A percentile compares a stretch with the other conserved stretches of the same genome.
Evolutionary conservation across 2,888 invertebrate species (phyloP).

Genomic region (Meteorus colon): DNA sequence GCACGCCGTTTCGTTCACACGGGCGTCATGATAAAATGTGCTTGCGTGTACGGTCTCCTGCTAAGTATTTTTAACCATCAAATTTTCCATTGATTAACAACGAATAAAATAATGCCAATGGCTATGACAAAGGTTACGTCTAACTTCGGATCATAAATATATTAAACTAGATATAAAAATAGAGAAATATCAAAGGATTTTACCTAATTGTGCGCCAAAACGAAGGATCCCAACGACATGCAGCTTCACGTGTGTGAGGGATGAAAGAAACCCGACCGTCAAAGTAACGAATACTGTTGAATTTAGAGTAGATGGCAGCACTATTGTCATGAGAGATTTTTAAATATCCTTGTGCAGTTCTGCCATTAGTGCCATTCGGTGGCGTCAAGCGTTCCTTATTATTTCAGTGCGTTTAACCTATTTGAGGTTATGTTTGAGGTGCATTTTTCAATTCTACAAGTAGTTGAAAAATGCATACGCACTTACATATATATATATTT

Average conservation of each 20-base stretch:
- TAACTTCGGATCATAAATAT: not conserved
- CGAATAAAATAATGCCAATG: not conserved
- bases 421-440: too few relatives aligned
- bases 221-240: slow-evolving; percentile 58
- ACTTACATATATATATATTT: too few relatives aligned
- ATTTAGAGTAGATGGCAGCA: slow-evolving; percentile 2
- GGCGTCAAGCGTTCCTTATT: not conserved
- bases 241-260: slow-evolving; percentile 60
- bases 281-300: slow-evolving; percentile 18
- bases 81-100: slow-evolving; percentile 21
- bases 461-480: too few relatives aligned
- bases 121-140: not conserved
- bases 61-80: slow-evolving; percentile 47
- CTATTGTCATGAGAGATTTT: not conserved
- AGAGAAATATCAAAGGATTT: slow-evolving; percentile 44
- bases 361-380: not conserved
- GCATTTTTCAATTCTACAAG: too few relatives aligned
- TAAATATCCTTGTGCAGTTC: not conserved
- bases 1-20: slow-evolving; percentile 36
- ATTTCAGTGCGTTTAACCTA: too few relatives aligned
- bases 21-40: slow-evolving; percentile 48
- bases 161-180: slow-evolving; percentile 14
- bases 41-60: slow-evolving; percentile 48
- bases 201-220: slow-evolving; percentile 66
- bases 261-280: slow-evolving; percentile 50